A percentile compares a stretch with the other conserved stretches of the same genome.
phyloP scores from a whole-genome alignment of 2,113 vertebrate genomes.

The Notechis scutatus region DNA sequence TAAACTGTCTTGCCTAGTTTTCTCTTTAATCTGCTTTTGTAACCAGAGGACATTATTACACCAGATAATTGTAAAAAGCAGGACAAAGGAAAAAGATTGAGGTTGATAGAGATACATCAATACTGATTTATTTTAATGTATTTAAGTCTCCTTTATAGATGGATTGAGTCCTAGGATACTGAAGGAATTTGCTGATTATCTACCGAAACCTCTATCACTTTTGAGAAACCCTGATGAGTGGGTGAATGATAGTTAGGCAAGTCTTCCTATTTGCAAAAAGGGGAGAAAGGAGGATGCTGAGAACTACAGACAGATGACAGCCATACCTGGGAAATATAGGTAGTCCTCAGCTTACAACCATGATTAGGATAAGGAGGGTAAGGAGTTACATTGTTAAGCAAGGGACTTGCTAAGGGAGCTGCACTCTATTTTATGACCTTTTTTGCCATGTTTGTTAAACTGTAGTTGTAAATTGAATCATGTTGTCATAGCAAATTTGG shows the following conservation, averaged over 20 bases:
- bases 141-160: background rate
- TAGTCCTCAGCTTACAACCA: background rate
- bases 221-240: background rate
- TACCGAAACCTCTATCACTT: background rate
- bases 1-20: background rate
- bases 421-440: background rate
- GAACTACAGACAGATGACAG: background rate
- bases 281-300: background rate
- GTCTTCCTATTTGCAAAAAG: background rate
- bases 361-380: background rate
- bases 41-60: background rate
- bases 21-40: background rate
- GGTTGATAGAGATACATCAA: background rate
- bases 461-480: background rate
- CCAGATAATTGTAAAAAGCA: background rate
- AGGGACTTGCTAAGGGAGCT: background rate
- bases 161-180: background rate
- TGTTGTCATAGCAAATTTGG: background rate
- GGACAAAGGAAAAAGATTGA: background rate
- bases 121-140: background rate
- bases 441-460: background rate
- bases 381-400: background rate
- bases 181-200: background rate
- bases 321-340: background rate
- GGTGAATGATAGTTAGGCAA: background rate